Percentiles rank a stretch among this genome's conserved stretches.
These are phyloP conservation scores for Arctopsyche grandis DNA, from an alignment of 1,140 invertebrate genomes.

Conservation along the genomic window DNA sequence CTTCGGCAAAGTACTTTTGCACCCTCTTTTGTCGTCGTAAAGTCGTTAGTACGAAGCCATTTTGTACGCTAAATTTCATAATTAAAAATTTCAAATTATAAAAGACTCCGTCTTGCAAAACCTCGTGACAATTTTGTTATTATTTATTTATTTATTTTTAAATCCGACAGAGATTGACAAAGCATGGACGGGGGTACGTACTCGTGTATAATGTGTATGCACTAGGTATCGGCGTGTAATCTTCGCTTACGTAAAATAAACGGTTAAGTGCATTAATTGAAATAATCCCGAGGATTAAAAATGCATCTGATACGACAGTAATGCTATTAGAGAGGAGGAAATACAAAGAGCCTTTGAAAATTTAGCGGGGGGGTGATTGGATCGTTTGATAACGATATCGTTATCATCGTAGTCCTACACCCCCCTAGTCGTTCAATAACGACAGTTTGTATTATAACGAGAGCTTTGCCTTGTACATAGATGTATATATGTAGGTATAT, in stretches of 20 bases:
- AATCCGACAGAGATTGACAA: no score
- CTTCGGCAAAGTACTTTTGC: conserved; percentile 26
- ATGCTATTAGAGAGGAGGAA: conserved; percentile 26
- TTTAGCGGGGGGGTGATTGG: conserved; percentile 19
- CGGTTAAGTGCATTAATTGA: conserved; percentile 43
- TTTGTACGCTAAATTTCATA: conserved; percentile 32
- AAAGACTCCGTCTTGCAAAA: not conserved
- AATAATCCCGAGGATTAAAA: conserved; percentile 43
- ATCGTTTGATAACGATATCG: conserved; percentile 36
- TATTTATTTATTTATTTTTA: not conserved
- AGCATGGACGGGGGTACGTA: no score
- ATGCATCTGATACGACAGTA: conserved; percentile 44
- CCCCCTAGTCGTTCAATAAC: conserved; percentile 17
- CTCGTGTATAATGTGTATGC: no score
- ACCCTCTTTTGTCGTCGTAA: conserved; percentile 35
- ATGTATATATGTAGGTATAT: not conserved
- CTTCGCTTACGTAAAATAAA: not conserved
- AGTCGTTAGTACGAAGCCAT: conserved; percentile 18
- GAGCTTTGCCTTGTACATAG: not conserved
- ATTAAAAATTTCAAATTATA: conserved; percentile 24
- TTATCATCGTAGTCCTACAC: conserved; percentile 17
- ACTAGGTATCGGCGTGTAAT: not conserved
- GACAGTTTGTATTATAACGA: conserved; percentile 36
- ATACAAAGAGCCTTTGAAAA: conserved; percentile 42
- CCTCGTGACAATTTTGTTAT: not conserved